Percentiles rank a stretch among this genome's conserved stretches.
Conservation (phyloP, 2,113 vertebrate genomes). For the Neotoma lepida region DNA sequence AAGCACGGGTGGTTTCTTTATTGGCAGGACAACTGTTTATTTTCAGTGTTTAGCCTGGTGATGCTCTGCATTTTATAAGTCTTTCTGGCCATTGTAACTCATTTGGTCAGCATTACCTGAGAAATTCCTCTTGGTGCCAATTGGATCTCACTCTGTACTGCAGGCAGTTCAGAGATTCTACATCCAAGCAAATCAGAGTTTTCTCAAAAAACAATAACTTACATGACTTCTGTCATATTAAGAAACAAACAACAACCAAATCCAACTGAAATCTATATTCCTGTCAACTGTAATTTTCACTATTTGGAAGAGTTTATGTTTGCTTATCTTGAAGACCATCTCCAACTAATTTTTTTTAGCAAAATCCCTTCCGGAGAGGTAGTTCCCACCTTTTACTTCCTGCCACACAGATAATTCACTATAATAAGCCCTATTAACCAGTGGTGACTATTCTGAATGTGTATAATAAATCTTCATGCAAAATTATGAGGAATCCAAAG, state of each 20-base stretch:
- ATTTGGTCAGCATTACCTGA: not conserved
- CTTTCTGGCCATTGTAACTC: not conserved
- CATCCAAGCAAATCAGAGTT: not conserved
- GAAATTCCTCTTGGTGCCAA: not conserved
- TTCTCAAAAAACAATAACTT: constrained; percentile 26
- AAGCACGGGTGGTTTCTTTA: not conserved
- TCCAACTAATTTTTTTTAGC: not conserved
- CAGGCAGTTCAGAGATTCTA: not conserved
- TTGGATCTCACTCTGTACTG: not conserved
- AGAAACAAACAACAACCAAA: constrained; percentile 1
- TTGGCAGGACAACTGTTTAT: not conserved
- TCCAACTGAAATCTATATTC: not conserved
- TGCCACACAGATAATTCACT: not conserved
- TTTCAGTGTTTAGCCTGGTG: not conserved
- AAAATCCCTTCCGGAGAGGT: constrained; percentile 7
- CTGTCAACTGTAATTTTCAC: not conserved
- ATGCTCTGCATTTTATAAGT: constrained; percentile 8
- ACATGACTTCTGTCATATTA: not conserved
- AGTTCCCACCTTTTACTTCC: constrained; percentile 18
- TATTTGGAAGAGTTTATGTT: constrained; percentile 32
- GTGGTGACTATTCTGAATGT: not conserved
- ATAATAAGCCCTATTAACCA: not conserved
- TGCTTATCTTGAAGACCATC: constrained; percentile 7
- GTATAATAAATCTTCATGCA: not conserved
- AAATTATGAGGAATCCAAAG: not conserved